Percentiles rank a stretch among this genome's conserved stretches.
phyloP scores from a whole-genome alignment of 2,113 vertebrate genomes.

The Phyllopteryx taeniolatus region DNA sequence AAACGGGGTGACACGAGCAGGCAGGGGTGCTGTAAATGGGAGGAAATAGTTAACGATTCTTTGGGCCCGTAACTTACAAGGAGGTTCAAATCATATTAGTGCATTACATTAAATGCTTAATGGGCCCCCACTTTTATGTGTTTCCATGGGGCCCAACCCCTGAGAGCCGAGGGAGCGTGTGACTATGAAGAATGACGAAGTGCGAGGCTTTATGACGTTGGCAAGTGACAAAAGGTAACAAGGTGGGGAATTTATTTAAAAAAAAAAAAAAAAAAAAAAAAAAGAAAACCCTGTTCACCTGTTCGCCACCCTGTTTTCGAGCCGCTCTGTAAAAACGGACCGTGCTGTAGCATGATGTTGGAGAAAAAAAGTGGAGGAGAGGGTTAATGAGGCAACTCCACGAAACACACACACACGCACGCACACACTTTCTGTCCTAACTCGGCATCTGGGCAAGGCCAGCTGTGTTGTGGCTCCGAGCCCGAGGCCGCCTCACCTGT shows the following conservation, averaged over 20 bases:
- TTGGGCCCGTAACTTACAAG: slow-evolving; percentile 1
- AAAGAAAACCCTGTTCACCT: slow-evolving; percentile 23
- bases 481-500: slow-evolving; percentile 63
- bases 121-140: neutral
- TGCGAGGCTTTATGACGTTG: slow-evolving; percentile 10
- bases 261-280: slow-evolving; percentile 3
- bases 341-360: neutral
- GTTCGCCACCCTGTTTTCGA: slow-evolving; percentile 26
- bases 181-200: slow-evolving; percentile 27
- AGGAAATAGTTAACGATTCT: slow-evolving; percentile 6
- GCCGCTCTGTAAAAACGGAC: neutral
- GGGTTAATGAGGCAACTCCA: slow-evolving; percentile 38
- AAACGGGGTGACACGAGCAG: slow-evolving; percentile 5
- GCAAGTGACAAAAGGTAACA: slow-evolving; percentile 10
- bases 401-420: slow-evolving; percentile 15
- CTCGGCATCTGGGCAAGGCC: slow-evolving; percentile 61
- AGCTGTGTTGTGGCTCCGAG: slow-evolving; percentile 67
- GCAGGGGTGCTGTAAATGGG: slow-evolving; percentile 1
- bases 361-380: neutral
- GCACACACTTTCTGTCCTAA: slow-evolving; percentile 46
- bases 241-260: neutral
- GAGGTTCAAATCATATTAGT: slow-evolving; percentile 8
- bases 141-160: slow-evolving; percentile 3
- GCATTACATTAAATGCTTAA: slow-evolving; percentile 5
- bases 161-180: neutral